These are phyloP conservation scores for Andrena cerasifolii DNA, from an alignment of 1,140 invertebrate species.

Conservation along the genomic window DNA sequence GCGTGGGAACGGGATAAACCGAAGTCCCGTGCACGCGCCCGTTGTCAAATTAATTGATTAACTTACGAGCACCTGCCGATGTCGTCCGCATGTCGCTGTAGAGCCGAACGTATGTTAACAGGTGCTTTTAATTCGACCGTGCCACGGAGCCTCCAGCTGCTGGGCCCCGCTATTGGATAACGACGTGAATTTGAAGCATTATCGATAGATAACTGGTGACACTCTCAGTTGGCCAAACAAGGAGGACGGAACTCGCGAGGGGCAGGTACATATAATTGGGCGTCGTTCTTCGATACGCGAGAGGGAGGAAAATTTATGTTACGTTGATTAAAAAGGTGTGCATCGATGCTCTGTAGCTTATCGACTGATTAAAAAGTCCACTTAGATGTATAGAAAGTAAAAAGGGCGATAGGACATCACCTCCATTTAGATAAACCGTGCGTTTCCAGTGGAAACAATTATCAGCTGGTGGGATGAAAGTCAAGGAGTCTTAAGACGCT, in stretches of 20 bases:
- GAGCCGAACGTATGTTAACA: conserved; percentile 58
- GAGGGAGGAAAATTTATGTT: background rate
- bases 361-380: no score
- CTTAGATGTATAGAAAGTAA: no score
- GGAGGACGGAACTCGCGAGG: background rate
- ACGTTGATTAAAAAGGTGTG: background rate
- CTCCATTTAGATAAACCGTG: no score
- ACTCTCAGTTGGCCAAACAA: conserved; percentile 34
- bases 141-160: conserved; percentile 34
- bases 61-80: conserved; percentile 58
- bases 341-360: no score
- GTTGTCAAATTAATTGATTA: conserved; percentile 68
- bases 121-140: conserved; percentile 58
- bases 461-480: no score
- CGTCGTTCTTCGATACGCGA: no score
- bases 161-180: conserved; percentile 24
- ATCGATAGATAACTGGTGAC: conserved; percentile 19
- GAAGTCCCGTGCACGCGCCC: conserved; percentile 61
- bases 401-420: no score
- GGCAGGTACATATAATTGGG: background rate
- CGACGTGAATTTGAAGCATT: conserved; percentile 40
- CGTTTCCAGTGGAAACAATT: no score
- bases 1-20: conserved; percentile 54
- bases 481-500: no score
- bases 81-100: conserved; percentile 53